Evolutionary conservation across 2,797 vertebrate species (phyloP).

Genomic region (Iguana delicatissima): DNA sequence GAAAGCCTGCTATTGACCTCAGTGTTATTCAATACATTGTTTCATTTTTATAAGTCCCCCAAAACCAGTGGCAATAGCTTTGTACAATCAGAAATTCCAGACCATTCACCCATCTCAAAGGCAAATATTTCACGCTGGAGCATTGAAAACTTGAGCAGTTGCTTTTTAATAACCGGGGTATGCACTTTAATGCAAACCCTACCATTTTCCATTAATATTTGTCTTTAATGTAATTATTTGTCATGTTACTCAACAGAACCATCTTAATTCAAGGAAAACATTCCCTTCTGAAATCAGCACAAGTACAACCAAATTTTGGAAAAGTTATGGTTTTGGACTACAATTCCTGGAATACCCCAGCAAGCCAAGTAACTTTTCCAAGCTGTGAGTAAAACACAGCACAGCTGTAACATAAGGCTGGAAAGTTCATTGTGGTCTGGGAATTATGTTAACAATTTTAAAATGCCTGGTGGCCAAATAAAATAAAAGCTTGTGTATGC

Average conservation of each 20-base stretch:
- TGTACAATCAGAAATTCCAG: conserved; percentile 46
- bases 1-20: conserved; percentile 41
- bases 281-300: no score
- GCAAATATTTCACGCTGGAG: background rate
- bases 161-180: background rate
- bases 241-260: background rate
- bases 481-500: background rate
- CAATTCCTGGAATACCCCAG: no score
- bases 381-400: background rate
- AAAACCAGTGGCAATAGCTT: conserved; percentile 35
- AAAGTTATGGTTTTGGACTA: no score
- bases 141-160: conserved; percentile 18
- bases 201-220: background rate
- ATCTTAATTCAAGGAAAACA: conserved; percentile 12
- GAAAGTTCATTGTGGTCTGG: conserved; percentile 1
- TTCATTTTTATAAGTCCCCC: conserved; percentile 22
- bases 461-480: background rate
- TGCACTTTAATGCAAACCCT: background rate
- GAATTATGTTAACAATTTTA: conserved; percentile 16
- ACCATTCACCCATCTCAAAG: conserved; percentile 19
- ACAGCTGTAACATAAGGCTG: background rate
- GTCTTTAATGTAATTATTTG: background rate
- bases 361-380: no score
- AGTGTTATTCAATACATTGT: background rate
- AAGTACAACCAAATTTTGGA: no score